Percentiles rank a stretch among this genome's conserved stretches.
These are phyloP conservation scores for Agapostemon virescens DNA, from an alignment of 2,888 invertebrate species.

Conservation along the genomic window DNA sequence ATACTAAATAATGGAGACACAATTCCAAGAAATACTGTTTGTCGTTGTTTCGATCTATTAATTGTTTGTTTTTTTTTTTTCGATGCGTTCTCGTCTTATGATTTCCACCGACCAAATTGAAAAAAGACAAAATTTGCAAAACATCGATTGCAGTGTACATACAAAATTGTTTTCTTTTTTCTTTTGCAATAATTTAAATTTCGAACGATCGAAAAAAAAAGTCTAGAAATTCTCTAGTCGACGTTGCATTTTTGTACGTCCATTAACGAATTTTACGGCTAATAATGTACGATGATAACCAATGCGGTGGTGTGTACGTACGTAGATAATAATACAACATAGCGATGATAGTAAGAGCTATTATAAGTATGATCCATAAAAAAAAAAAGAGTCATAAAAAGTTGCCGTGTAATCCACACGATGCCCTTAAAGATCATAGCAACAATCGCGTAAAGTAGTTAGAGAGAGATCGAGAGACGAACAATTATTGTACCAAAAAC, in stretches of 20 bases:
- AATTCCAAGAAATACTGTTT: constrained; percentile 58
- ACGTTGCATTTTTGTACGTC: constrained; percentile 33
- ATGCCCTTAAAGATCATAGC: constrained; percentile 45
- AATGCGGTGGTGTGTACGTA: constrained; percentile 59
- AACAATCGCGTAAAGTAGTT: constrained; percentile 46
- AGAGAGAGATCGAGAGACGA: constrained; percentile 45
- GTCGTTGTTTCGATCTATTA: constrained; percentile 49
- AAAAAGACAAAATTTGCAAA: constrained; percentile 30
- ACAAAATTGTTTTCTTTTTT: constrained; percentile 37
- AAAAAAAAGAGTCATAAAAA: constrained; percentile 52
- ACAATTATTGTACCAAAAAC: constrained; percentile 37
- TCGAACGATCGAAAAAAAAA: constrained; percentile 30
- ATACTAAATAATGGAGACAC: constrained; percentile 49
- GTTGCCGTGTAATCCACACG: constrained; percentile 46
- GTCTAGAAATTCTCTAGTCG: constrained; percentile 28
- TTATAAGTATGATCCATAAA: constrained; percentile 46
- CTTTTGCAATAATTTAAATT: constrained; percentile 13
- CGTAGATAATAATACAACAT: constrained; percentile 56
- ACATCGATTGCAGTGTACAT: constrained; percentile 18
- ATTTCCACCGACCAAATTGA: constrained; percentile 16
- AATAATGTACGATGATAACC: constrained; percentile 59
- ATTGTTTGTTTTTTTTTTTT: constrained; percentile 23
- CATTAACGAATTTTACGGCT: constrained; percentile 52
- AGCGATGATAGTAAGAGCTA: constrained; percentile 50
- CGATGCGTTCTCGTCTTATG: constrained; percentile 35